These are phyloP conservation scores for Drosophila fungiperda DNA, from an alignment of 2,888 invertebrate species.

Conservation along the genomic window DNA sequence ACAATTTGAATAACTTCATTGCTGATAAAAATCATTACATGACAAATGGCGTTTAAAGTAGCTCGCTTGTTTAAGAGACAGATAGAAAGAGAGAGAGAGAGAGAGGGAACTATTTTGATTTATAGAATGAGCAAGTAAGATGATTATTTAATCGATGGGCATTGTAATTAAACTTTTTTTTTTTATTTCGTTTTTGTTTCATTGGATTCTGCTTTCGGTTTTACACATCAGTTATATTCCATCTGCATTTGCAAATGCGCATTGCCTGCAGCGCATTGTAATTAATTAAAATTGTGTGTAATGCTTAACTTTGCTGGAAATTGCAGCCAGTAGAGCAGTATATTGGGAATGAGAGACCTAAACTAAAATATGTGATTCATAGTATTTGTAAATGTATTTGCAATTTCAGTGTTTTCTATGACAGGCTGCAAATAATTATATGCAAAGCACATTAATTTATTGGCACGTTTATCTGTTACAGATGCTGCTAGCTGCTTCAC, in stretches of 20 bases:
- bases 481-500: conserved; percentile 36
- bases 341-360: conserved; percentile 7
- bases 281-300: conserved; percentile 76
- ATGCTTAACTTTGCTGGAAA: conserved; percentile 60
- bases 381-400: conserved; percentile 24
- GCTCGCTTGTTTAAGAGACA: neutral
- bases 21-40: conserved; percentile 55
- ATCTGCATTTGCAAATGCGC: conserved; percentile 70
- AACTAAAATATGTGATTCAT: conserved; percentile 21
- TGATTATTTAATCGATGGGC: conserved; percentile 44
- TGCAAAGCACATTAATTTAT: conserved; percentile 77
- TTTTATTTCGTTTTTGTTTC: conserved; percentile 22
- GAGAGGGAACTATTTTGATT: neutral
- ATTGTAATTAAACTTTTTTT: conserved; percentile 40
- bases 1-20: conserved; percentile 45
- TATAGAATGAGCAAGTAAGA: neutral
- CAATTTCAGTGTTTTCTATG: conserved; percentile 46
- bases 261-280: conserved; percentile 59
- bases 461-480: conserved; percentile 70
- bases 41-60: neutral
- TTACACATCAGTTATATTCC: conserved; percentile 16
- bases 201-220: conserved; percentile 45
- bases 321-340: conserved; percentile 42
- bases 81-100: neutral
- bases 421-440: conserved; percentile 68